phyloP scores from a whole-genome alignment of 2,888 invertebrate genomes.

The Lysandra coridon region DNA sequence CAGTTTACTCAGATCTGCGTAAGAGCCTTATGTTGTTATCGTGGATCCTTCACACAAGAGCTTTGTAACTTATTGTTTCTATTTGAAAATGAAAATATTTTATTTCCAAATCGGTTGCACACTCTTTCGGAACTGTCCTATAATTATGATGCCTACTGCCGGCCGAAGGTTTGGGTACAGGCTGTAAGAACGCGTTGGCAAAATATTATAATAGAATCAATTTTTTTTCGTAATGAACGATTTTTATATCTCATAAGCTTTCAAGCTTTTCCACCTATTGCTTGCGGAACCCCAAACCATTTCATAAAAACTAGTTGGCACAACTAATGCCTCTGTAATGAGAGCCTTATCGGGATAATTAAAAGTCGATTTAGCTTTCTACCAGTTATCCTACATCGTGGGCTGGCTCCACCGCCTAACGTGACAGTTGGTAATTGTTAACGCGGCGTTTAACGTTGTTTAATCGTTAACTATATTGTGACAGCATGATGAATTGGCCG shows the following conservation, averaged over 20 bases:
- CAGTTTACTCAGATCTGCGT: no score
- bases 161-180: no score
- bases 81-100: no score
- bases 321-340: slow-evolving; percentile 73
- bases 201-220: no score
- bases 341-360: slow-evolving; percentile 77
- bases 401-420: slow-evolving; percentile 55
- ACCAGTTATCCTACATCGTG: slow-evolving; percentile 48
- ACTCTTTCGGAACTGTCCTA: no score
- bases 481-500: slow-evolving; percentile 25
- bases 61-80: no score
- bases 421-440: slow-evolving; percentile 48
- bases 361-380: slow-evolving; percentile 79
- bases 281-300: slow-evolving; percentile 53
- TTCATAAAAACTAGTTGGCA: slow-evolving; percentile 64
- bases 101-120: no score
- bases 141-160: no score
- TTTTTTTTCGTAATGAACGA: not conserved
- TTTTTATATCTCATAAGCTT: not conserved
- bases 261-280: not conserved
- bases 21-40: no score
- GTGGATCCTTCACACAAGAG: no score
- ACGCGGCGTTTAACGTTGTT: slow-evolving; percentile 33
- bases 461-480: slow-evolving; percentile 25
- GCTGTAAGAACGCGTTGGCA: no score